Evolutionary conservation across 2,113 vertebrate species (phyloP), one percentile per base, ranked within the genome.

Genomic region (Oreochromis aureus): DNA sequence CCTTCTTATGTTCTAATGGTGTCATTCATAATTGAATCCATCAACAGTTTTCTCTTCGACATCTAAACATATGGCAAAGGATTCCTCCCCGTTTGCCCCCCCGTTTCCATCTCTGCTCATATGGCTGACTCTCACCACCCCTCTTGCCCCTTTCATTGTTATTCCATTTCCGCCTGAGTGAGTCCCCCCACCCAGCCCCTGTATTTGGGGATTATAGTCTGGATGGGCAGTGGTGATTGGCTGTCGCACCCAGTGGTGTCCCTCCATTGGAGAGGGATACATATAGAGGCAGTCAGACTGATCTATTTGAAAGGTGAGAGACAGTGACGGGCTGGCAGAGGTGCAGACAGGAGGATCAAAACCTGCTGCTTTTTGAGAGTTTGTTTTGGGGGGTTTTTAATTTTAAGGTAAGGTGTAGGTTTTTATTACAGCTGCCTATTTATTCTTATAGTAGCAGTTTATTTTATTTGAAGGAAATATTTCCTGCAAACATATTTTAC

Each of bases 21-120:
- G 24, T 91, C 93, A 93, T 92, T 86, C 84, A 93, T 96, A 95
- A 96, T 94, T 93, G 94, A 96, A 95, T 91, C 89, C 92, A 82
- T 73, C 91, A 95, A 95, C 93, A 95, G 94, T 93, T 93, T 94
- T 93, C 92, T 83, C 89, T 91, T 87, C 39, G 79, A 94, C 93
- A 66, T 84, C 81, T 86, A 89, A 93, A 91, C 95, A 96, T 95
- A 95, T 96, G 96, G 93, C 59, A 55, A 56, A 55, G 88, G 81
- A 84, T 81, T 80, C 73, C 79, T 1, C 53, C 56, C 55, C 0
- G 15, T 41, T 34, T 66, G 53, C 6, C 55, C 73, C 69, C 46
- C 53, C 18, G 32, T 36, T 66, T 36, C 61, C 32, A 58, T 83
- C 90, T 86, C 84, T 3, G 22, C 86, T 83, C 87, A 69, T 69